phyloP scores from a whole-genome alignment of 2,113 vertebrate genomes.

The Protobothrops mucrosquamatus region DNA sequence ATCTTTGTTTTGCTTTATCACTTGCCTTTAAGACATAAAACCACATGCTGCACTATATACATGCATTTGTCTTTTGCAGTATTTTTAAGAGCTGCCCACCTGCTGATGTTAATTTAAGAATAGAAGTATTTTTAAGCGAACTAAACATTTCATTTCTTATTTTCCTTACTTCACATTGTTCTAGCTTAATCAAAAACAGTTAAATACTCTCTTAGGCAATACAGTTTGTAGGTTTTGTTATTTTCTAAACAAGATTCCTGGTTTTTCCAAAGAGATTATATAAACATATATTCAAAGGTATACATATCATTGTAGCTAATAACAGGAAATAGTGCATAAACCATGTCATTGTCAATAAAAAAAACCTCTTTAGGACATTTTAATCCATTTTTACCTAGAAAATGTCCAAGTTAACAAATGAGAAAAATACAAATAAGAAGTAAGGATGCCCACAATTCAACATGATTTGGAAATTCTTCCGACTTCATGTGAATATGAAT shows the following conservation, averaged over 20 bases:
- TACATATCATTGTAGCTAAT: background rate
- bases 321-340: background rate
- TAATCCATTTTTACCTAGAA: background rate
- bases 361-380: background rate
- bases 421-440: background rate
- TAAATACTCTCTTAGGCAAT: background rate
- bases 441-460: background rate
- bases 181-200: constrained; percentile 3
- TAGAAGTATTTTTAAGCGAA: constrained; percentile 20
- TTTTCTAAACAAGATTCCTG: constrained; percentile 12
- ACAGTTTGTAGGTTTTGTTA: background rate
- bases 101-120: constrained; percentile 18
- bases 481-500: background rate
- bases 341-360: background rate
- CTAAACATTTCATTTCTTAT: constrained; percentile 30
- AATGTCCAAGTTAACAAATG: background rate
- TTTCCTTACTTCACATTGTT: background rate
- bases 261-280: constrained; percentile 36
- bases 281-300: background rate
- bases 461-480: background rate
- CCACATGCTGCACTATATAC: background rate
- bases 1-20: background rate
- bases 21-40: constrained; percentile 16
- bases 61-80: constrained; percentile 8
- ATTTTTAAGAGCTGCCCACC: constrained; percentile 8